Conservation (phyloP, 2,113 vertebrate species). For the Paracyprichromis sp. region DNA sequence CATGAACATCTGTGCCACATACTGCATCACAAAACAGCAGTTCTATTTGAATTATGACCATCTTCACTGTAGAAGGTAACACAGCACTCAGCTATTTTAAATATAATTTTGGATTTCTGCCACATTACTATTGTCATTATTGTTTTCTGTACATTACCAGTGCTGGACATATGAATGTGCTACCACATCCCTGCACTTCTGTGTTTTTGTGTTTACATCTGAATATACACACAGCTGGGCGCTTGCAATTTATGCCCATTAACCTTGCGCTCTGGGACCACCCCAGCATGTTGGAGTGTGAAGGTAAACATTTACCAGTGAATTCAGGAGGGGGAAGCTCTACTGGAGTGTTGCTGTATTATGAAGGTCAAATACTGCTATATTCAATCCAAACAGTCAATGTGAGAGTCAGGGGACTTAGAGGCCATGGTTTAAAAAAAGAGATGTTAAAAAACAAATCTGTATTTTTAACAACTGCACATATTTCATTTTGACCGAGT, state of each 20-base stretch:
- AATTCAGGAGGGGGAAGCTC: conserved; percentile 29
- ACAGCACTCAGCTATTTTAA: not conserved
- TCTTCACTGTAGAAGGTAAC: conserved; percentile 24
- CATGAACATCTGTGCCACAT: conserved; percentile 65
- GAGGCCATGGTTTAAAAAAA: conserved; percentile 26
- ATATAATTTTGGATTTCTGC: not conserved
- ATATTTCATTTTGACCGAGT: not conserved
- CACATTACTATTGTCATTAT: not conserved
- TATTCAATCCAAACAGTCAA: conserved; percentile 51
- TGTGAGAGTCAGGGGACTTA: conserved; percentile 11
- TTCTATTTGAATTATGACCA: conserved; percentile 49
- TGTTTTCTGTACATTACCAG: not conserved
- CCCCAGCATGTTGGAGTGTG: conserved; percentile 29
- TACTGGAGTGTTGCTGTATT: conserved; percentile 27
- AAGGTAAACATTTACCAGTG: conserved; percentile 62
- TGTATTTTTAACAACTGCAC: conserved; percentile 25
- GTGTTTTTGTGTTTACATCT: not conserved
- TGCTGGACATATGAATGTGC: not conserved
- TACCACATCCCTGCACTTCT: not conserved
- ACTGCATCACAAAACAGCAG: conserved; percentile 54
- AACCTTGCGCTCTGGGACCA: conserved; percentile 34
- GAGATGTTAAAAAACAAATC: not conserved
- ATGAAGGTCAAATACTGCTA: conserved; percentile 58
- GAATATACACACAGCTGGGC: conserved; percentile 20
- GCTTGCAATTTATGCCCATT: conserved; percentile 27